Percentiles rank a stretch among this genome's conserved stretches.
These are phyloP conservation scores for Alcis repandata DNA, from an alignment of 2,888 invertebrate genomes.

Conservation along the genomic window DNA sequence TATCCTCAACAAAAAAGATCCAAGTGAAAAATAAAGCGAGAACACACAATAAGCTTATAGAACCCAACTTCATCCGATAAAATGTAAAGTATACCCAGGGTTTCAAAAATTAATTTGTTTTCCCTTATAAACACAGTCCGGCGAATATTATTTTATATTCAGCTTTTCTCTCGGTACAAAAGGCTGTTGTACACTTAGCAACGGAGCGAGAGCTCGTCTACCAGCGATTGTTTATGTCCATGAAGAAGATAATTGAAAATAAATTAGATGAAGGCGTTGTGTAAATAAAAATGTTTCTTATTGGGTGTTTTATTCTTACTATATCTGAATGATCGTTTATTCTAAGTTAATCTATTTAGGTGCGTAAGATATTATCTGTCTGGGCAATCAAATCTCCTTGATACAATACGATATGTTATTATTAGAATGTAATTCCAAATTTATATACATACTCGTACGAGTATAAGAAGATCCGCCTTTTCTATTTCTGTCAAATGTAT, in stretches of 20 bases:
- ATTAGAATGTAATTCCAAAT: not conserved
- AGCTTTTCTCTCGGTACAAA: constrained; percentile 42
- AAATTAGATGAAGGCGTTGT: constrained; percentile 20
- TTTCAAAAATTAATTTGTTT: constrained; percentile 56
- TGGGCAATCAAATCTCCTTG: not conserved
- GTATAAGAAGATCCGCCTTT: too few relatives aligned
- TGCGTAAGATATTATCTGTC: not conserved
- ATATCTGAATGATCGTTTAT: not conserved
- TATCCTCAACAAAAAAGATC: constrained; percentile 52
- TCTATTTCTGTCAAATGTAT: too few relatives aligned
- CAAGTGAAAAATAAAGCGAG: constrained; percentile 52
- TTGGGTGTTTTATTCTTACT: not conserved
- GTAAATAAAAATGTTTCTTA: constrained; percentile 11
- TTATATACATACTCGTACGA: too few relatives aligned
- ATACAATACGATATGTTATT: not conserved
- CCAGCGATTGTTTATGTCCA: constrained; percentile 33
- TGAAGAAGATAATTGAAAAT: constrained; percentile 19
- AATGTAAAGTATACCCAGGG: constrained; percentile 49
- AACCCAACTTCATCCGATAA: constrained; percentile 50
- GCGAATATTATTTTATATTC: constrained; percentile 51
- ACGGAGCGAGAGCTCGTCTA: constrained; percentile 34
- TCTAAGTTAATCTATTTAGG: not conserved
- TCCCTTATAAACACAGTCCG: constrained; percentile 51
- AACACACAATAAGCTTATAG: constrained; percentile 37
- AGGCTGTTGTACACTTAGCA: constrained; percentile 39